phyloP scores from a whole-genome alignment of 1,140 invertebrate genomes.

The Habropoda laboriosa region DNA sequence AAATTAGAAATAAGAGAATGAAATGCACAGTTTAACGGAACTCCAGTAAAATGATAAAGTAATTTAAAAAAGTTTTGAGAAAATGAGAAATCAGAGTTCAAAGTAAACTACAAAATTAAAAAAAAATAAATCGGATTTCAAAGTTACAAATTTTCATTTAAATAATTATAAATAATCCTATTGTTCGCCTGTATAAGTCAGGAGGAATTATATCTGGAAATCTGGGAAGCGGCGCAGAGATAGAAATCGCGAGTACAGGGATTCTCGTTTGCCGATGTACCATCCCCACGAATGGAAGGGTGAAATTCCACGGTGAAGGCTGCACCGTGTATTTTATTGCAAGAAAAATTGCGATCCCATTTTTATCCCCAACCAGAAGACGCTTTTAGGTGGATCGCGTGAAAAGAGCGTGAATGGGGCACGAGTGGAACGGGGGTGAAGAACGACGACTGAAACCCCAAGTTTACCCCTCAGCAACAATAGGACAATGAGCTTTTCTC shows the following conservation, averaged over 20 bases:
- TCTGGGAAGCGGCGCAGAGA: neutral
- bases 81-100: too few species aligned
- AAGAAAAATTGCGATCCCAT: constrained; percentile 29
- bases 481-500: constrained; percentile 23
- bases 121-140: too few species aligned
- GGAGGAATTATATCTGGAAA: neutral
- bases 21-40: too few species aligned
- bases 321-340: constrained; percentile 15
- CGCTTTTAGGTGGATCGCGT: constrained; percentile 22
- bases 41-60: too few species aligned
- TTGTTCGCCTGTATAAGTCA: too few species aligned
- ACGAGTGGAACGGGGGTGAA: constrained; percentile 2
- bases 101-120: too few species aligned
- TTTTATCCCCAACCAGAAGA: constrained; percentile 14
- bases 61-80: too few species aligned
- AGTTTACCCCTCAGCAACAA: constrained; percentile 22
- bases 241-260: neutral
- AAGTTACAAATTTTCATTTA: too few species aligned
- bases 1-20: too few species aligned
- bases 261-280: neutral
- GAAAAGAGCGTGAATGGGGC: constrained; percentile 29
- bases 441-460: constrained; percentile 13
- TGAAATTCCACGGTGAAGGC: neutral
- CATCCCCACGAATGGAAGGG: neutral
- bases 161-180: too few species aligned